A percentile compares a stretch with the other conserved stretches of the same genome.
phyloP scores from a whole-genome alignment of 1,140 invertebrate genomes.

The Cephus cinctus region DNA sequence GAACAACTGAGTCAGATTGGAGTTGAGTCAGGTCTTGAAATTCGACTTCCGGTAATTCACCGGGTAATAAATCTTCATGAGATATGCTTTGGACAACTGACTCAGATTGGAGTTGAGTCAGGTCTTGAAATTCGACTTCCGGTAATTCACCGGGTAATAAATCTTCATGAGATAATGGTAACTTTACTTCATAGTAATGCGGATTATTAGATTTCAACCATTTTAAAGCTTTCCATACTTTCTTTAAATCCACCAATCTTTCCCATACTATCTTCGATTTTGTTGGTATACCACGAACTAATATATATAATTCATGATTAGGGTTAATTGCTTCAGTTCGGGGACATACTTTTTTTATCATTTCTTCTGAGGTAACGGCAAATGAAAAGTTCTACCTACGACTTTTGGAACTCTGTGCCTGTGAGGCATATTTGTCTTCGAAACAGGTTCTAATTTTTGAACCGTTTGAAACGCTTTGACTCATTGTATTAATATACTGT shows the following conservation, averaged over 20 bases:
- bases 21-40: no score
- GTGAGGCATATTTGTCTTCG: background rate
- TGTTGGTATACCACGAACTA: slow-evolving; percentile 23
- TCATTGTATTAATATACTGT: no score
- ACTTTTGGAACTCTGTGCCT: slow-evolving; percentile 11
- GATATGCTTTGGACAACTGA: no score
- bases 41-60: no score
- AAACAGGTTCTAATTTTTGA: background rate
- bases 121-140: slow-evolving; percentile 5
- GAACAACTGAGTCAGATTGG: no score
- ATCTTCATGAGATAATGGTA: slow-evolving; percentile 10
- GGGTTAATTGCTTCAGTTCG: slow-evolving; percentile 11
- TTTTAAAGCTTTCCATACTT: slow-evolving; percentile 18
- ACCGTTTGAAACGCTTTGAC: no score
- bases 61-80: no score
- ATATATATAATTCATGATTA: slow-evolving; percentile 22
- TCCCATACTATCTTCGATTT: slow-evolving; percentile 28
- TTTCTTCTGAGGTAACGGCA: slow-evolving; percentile 14
- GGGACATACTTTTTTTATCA: slow-evolving; percentile 18
- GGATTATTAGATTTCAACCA: slow-evolving; percentile 22
- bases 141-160: slow-evolving; percentile 1
- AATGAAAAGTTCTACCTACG: slow-evolving; percentile 20
- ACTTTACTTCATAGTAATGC: slow-evolving; percentile 18
- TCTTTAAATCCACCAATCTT: slow-evolving; percentile 19
- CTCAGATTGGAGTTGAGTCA: no score